Base-by-base conservation (phyloP, 2,888 invertebrate species). In the Ochropleura plecta region DNA sequence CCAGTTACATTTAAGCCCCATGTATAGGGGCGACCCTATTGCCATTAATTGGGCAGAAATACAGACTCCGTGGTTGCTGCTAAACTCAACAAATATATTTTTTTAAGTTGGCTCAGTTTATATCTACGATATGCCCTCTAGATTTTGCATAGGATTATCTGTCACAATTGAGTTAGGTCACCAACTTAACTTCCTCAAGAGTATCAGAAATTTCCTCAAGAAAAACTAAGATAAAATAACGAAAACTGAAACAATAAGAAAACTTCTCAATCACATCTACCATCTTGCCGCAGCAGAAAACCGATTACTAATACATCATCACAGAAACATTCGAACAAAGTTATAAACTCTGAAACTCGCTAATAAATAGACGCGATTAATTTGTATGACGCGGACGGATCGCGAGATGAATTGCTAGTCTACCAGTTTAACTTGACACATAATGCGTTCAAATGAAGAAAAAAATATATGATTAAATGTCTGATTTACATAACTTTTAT, bases 321-420 rank as follows among this genome's bases (percentile, higher is more conserved):
- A 51, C n/a, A 74, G 68, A 30, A 76, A 76, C 66, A 76, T 71
- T 55, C 44, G 30, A 70, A 70, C 73, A 72, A 78, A 84, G 46
- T 81, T 86, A 16, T 42, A 40, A 79, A 81, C 57, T 57, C 57
- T 14, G 30, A 30, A 30, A 57, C 59, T 71, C 49, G 14, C n/a
- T 71, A 74, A 84, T 88, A 79, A 76, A 86, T 79, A 71, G 65
- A 57, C 51, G 40, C 62, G 53, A 75, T 84, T 78, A 82, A 77
- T 84, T 73, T 68, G 40, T 46, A 53, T 69, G 71, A 73, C 71
- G 53, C 49, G 46, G 48, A 75, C 40, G 64, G 72, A 75, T 76
- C 65, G 55, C 62, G 46, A 66, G 57, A 64, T 62, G 59, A 64
- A 74, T 72, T 59, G 16, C 5, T 8, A 40, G 12, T 10, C 44